phyloP scores from a whole-genome alignment of 2,888 invertebrate genomes.

The Apeira syringaria region DNA sequence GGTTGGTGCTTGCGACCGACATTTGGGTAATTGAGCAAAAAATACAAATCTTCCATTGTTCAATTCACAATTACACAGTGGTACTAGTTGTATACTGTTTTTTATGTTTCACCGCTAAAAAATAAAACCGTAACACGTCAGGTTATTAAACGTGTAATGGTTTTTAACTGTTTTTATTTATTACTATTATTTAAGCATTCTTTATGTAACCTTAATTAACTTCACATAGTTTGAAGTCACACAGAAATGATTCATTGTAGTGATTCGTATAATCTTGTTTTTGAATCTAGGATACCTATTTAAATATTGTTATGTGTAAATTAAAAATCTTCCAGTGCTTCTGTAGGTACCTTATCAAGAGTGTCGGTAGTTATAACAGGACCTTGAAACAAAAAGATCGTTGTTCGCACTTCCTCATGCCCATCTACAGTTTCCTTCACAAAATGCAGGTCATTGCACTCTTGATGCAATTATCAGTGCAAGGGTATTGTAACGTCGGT shows the following conservation, averaged over 20 bases:
- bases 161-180: conserved; percentile 6
- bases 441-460: conserved; percentile 7
- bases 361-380: neutral
- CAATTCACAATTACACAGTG: conserved; percentile 23
- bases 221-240: too few species aligned
- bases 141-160: conserved; percentile 9
- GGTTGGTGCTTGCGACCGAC: conserved; percentile 67
- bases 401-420: conserved; percentile 7
- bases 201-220: too few species aligned
- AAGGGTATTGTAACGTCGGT: neutral
- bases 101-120: conserved; percentile 9
- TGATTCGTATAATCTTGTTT: neutral
- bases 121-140: conserved; percentile 15
- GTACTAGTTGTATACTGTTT: conserved; percentile 15
- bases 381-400: conserved; percentile 1
- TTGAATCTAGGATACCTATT: neutral
- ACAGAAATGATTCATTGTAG: too few species aligned
- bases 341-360: neutral
- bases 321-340: too few species aligned
- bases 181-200: neutral
- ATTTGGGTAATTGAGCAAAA: conserved; percentile 58
- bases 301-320: too few species aligned
- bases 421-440: conserved; percentile 11
- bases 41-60: conserved; percentile 53
- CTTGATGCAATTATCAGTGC: conserved; percentile 6